Evolutionary conservation across 2,797 vertebrate species (phyloP).

Genomic region (Myiothlypis chrysogaster): DNA sequence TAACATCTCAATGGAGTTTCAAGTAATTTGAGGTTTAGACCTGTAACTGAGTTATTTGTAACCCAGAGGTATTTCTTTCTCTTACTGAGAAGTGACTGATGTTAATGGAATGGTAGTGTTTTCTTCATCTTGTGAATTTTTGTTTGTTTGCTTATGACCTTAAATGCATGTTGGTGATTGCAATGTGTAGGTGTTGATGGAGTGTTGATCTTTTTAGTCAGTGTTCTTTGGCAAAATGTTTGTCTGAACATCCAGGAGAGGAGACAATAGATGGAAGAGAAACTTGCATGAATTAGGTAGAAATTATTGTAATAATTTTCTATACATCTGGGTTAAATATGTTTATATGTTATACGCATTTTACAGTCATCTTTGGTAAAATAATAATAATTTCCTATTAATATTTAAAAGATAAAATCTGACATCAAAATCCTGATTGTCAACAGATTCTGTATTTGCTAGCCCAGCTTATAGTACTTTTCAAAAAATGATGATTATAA

Average conservation of each 20-base stretch:
- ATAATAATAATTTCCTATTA: neutral
- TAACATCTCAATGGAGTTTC: neutral
- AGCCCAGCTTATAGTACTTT: neutral
- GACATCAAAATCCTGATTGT: neutral
- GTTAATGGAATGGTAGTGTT: neutral
- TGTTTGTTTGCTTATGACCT: neutral
- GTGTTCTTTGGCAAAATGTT: neutral
- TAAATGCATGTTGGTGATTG: neutral
- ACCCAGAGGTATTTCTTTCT: neutral
- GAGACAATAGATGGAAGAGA: neutral
- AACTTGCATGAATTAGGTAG: neutral
- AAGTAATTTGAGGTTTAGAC: neutral
- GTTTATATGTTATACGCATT: rapidly evolving
- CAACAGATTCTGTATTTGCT: neutral
- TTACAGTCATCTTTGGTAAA: neutral
- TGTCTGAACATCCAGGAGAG: neutral
- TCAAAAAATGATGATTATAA: neutral
- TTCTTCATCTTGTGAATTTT: neutral
- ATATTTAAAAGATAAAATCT: neutral
- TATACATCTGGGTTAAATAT: neutral
- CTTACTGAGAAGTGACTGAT: neutral
- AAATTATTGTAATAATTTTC: neutral
- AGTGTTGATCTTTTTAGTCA: neutral
- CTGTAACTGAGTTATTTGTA: neutral
- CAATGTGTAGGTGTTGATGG: neutral